A percentile compares a stretch with the other conserved stretches of the same genome.
Conservation (phyloP, 2,888 invertebrate genomes). For the Campopleginae sp. region DNA sequence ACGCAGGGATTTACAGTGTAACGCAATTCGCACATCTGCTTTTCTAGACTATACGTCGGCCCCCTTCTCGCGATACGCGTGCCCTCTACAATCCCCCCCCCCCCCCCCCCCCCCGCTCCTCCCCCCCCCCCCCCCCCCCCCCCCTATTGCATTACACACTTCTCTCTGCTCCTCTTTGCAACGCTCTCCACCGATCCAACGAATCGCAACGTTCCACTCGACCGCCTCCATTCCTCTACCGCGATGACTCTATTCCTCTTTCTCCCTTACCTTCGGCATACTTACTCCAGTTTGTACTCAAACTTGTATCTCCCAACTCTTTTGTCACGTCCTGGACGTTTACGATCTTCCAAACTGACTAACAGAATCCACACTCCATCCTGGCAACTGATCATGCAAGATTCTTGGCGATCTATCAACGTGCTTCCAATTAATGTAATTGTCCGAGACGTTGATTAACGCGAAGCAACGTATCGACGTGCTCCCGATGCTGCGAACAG, state of each 20-base stretch:
- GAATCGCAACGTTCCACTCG: slow-evolving; percentile 16
- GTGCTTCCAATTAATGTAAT: not conserved
- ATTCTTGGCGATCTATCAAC: not conserved
- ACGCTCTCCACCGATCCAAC: slow-evolving; percentile 4
- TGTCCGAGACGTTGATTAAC: not conserved
- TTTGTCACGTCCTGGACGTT: not conserved
- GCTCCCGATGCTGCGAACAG: slow-evolving; percentile 1
- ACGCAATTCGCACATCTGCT: slow-evolving; percentile 64
- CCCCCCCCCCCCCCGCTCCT: no score
- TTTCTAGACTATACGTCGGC: slow-evolving; percentile 63
- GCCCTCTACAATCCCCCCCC: slow-evolving; percentile 27
- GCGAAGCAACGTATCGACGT: not conserved
- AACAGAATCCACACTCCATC: not conserved
- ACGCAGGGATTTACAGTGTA: slow-evolving; percentile 27
- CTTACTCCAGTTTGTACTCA: slow-evolving; percentile 11
- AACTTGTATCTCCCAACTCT: slow-evolving; percentile 6
- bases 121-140: no score
- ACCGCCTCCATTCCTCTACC: not conserved
- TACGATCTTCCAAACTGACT: not conserved
- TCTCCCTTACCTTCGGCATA: not conserved
- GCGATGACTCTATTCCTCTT: slow-evolving; percentile 2
- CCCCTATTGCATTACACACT: slow-evolving; percentile 31
- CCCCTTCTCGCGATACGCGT: not conserved
- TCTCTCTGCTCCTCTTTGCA: slow-evolving; percentile 2
- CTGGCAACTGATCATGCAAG: not conserved